A percentile compares a stretch with the other conserved stretches of the same genome.
Evolutionary conservation across 2,797 vertebrate genomes (phyloP).

Genomic region (Poeciliopsis gracilis): DNA sequence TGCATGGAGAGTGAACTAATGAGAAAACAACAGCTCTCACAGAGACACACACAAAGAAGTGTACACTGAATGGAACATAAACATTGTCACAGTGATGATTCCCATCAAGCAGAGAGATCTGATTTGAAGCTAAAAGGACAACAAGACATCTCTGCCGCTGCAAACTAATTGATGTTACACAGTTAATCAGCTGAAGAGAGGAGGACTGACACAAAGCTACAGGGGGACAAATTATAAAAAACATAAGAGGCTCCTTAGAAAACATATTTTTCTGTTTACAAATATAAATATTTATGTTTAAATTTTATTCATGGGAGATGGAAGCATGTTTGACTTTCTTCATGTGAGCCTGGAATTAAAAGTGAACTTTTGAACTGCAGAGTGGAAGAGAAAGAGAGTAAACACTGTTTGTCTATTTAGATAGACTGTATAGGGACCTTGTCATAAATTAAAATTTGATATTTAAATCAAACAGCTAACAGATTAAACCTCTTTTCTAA

Average conservation of each 20-base stretch:
- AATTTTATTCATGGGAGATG: not conserved
- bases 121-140: constrained; percentile 18
- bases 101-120: constrained; percentile 11
- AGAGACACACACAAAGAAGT: not conserved
- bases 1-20: constrained; percentile 14
- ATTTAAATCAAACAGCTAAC: not conserved
- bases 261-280: not conserved
- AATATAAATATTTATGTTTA: not conserved
- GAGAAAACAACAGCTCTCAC: constrained; percentile 10
- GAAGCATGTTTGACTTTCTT: not conserved
- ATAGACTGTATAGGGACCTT: not conserved
- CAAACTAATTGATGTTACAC: constrained; percentile 9
- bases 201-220: not conserved
- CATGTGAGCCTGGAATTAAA: not conserved
- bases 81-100: constrained; percentile 9
- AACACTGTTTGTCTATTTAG: not conserved
- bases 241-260: not conserved
- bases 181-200: constrained; percentile 10
- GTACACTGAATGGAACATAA: not conserved
- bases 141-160: constrained; percentile 1
- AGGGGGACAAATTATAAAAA: not conserved
- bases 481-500: not conserved
- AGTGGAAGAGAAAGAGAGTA: not conserved
- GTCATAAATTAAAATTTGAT: not conserved
- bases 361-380: not conserved